Evolutionary conservation across 2,797 vertebrate genomes (phyloP).

Genomic region (Centropyge bicolor): DNA sequence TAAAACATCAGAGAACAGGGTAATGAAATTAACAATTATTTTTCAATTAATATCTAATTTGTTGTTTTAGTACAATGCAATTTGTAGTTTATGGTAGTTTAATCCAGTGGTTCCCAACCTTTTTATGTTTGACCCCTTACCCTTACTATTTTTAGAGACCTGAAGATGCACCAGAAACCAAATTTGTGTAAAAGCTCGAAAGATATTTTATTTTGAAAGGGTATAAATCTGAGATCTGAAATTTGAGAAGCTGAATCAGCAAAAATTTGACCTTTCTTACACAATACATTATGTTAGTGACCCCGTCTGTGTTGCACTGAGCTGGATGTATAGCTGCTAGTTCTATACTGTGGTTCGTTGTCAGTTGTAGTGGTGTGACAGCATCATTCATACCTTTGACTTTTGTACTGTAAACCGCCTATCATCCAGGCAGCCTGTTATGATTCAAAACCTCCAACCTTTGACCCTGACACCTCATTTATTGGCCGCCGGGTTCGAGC

Average conservation of each 20-base stretch:
- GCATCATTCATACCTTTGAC: conserved; percentile 66
- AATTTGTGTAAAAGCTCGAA: background rate
- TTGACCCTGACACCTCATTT: conserved; percentile 51
- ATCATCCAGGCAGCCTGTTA: conserved; percentile 15
- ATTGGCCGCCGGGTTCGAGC: conserved; percentile 8
- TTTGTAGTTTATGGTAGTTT: background rate
- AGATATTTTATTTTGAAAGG: background rate
- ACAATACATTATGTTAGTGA: background rate
- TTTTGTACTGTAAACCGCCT: conserved; percentile 66
- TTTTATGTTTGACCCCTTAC: background rate
- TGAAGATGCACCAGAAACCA: background rate
- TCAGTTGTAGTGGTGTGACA: background rate
- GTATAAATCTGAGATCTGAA: background rate
- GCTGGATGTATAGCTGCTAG: background rate
- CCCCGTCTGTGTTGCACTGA: background rate
- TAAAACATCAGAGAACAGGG: background rate
- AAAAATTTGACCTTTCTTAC: background rate
- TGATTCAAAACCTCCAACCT: conserved; percentile 51
- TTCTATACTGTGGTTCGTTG: background rate
- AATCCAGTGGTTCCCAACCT: background rate
- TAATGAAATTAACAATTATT: background rate
- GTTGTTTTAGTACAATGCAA: background rate
- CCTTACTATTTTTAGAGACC: background rate
- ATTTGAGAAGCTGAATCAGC: background rate
- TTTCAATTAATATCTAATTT: background rate